A percentile compares a stretch with the other conserved stretches of the same genome.
Evolutionary conservation across 1,140 invertebrate species (phyloP).

Genomic region (Holcopasites calliopsidis): DNA sequence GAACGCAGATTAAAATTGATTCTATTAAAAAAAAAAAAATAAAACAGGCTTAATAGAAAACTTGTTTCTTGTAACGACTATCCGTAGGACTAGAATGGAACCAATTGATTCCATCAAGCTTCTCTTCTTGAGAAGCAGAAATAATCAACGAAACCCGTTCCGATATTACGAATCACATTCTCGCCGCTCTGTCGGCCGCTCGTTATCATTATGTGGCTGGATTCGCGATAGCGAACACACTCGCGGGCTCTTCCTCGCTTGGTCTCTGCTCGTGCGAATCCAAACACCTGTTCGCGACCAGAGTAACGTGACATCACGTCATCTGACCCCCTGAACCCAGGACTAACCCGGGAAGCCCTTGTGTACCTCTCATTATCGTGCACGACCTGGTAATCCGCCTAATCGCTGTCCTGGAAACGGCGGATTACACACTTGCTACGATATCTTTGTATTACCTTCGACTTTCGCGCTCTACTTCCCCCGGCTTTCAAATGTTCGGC

Average conservation of each 20-base stretch:
- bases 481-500: too few species aligned
- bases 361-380: not conserved
- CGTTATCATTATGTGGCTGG: slow-evolving; percentile 61
- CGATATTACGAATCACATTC: slow-evolving; percentile 28
- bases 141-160: slow-evolving; percentile 13
- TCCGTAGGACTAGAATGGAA: too few species aligned
- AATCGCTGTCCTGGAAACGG: slow-evolving; percentile 53
- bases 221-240: slow-evolving; percentile 56
- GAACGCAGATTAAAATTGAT: too few species aligned
- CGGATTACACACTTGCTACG: slow-evolving; percentile 11
- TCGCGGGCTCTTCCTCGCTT: slow-evolving; percentile 26
- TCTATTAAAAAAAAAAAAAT: too few species aligned
- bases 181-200: slow-evolving; percentile 41
- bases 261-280: slow-evolving; percentile 61
- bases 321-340: slow-evolving; percentile 54
- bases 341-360: slow-evolving; percentile 36
- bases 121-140: not conserved
- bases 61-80: too few species aligned
- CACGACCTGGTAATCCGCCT: slow-evolving; percentile 55
- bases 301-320: slow-evolving; percentile 71
- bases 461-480: too few species aligned
- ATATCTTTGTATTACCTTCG: slow-evolving; percentile 1
- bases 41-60: too few species aligned
- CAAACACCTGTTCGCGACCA: slow-evolving; percentile 64
- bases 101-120: not conserved